phyloP scores from a whole-genome alignment of 2,797 vertebrate species.

The Delichon dasypus region DNA sequence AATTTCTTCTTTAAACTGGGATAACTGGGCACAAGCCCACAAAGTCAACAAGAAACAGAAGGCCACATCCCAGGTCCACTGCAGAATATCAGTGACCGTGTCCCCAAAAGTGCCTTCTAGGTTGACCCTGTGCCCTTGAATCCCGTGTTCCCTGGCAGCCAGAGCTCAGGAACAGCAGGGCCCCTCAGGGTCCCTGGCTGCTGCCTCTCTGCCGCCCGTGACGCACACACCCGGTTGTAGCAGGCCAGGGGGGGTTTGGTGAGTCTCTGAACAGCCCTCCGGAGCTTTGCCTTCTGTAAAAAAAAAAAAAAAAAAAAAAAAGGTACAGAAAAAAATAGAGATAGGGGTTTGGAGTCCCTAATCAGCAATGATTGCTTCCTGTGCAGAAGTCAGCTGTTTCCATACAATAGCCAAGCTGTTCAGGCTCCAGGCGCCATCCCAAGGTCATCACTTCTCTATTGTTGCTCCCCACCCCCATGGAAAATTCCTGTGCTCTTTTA shows the following conservation, averaged over 20 bases:
- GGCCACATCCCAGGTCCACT: not conserved
- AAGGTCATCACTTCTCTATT: slow-evolving; percentile 75
- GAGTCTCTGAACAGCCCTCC: not conserved
- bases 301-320: not conserved
- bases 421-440: slow-evolving; percentile 76
- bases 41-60: not conserved
- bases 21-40: not conserved
- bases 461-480: slow-evolving; percentile 61
- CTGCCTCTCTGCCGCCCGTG: accelerated
- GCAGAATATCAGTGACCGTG: not conserved
- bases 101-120: not conserved
- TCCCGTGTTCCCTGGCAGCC: not conserved
- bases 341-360: slow-evolving; percentile 52
- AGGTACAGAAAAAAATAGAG: not conserved
- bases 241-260: not conserved
- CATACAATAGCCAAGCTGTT: slow-evolving; percentile 62
- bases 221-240: not conserved
- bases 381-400: slow-evolving; percentile 80
- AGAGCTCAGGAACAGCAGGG: not conserved
- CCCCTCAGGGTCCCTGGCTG: not conserved
- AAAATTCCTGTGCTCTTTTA: slow-evolving; percentile 67
- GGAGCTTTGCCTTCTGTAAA: not conserved
- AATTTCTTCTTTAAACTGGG: not conserved
- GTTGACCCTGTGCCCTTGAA: not conserved
- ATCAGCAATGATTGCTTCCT: slow-evolving; percentile 78